Conservation (phyloP, 2,888 invertebrate species). For the Monoplex corrugatus region DNA sequence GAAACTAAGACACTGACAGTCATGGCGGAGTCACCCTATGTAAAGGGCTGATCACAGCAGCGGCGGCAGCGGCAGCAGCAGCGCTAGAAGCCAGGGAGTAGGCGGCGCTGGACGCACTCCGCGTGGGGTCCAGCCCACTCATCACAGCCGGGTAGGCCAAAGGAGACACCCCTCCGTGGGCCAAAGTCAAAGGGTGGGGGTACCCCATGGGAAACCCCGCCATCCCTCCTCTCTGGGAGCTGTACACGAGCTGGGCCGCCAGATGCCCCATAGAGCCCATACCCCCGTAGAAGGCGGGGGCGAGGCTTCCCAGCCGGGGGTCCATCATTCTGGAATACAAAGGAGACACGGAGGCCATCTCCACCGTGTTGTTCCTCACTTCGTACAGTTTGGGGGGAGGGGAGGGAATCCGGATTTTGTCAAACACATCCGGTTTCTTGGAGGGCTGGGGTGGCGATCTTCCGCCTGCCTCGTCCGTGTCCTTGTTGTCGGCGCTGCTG, state of each 20-base stretch:
- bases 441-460: not conserved
- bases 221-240: slow-evolving; percentile 22
- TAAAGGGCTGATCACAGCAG: not conserved
- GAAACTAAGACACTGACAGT: not conserved
- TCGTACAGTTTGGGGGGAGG: slow-evolving; percentile 78
- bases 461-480: not conserved
- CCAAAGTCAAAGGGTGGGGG: slow-evolving; percentile 29
- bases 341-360: slow-evolving; percentile 64
- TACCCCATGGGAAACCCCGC: slow-evolving; percentile 17
- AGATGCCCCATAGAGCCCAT: slow-evolving; percentile 23
- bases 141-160: not conserved
- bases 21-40: slow-evolving; percentile 9
- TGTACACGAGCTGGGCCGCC: slow-evolving; percentile 38
- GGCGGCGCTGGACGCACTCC: not conserved
- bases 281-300: not conserved
- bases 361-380: slow-evolving; percentile 68
- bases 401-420: slow-evolving; percentile 77
- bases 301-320: not conserved
- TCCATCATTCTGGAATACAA: not conserved
- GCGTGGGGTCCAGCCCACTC: not conserved
- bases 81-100: not conserved
- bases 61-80: not conserved
- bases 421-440: slow-evolving; percentile 72
- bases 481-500: not conserved
- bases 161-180: not conserved